Evolutionary conservation across 2,888 invertebrate genomes (phyloP), one percentile per base, ranked within the genome.

Genomic region (Ypsolopha sequella): DNA sequence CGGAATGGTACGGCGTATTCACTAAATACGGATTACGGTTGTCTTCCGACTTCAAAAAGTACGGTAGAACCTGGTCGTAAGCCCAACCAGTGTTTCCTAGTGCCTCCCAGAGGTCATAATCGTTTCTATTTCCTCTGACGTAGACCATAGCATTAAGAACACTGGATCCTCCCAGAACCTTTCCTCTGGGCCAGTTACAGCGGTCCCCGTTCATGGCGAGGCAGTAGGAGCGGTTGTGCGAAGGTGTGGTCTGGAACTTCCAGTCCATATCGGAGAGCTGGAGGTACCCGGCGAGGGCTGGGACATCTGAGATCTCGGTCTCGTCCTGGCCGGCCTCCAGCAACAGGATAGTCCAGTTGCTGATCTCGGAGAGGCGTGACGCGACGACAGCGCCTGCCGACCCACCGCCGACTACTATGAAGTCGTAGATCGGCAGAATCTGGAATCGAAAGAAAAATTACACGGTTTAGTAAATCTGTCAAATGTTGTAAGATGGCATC

Each of bases 141-240:
- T 97, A 97, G 38, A 96, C 90, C 96, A 97, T 96, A 10, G 95
- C 95, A 72, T 97, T 97, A 1, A 96, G 89, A 1, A 95, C 94
- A 63, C 95, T 95, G 52, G 93, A 91, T 10, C 97, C 96, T 33
- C 96, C 96, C 24, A 97, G 88, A 13, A 94, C 96, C 74, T 95
- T 96, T 50, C 98, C 98, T 56, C 98, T 88, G 2, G 96, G 95
- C 96, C 95, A 96, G 77, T 95, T 95, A 75, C 95, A 96, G 55
- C 95, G 88, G 71, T 94, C 94, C 0, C 93, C 94, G 58, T 92
- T 90, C 95, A 96, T 95, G 7, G 94, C 95, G 55, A 94, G 89
- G 65, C 96, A 96, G 74, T 95, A 95, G n/a, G 92, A 90, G 47
- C 92, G 91, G 58, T 92, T 91, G 38, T 89, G 84, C 0, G 92